Evolutionary conservation across 1,140 invertebrate genomes (phyloP), one percentile per base, ranked within the genome.

Genomic region (Aleiodes sp.): DNA sequence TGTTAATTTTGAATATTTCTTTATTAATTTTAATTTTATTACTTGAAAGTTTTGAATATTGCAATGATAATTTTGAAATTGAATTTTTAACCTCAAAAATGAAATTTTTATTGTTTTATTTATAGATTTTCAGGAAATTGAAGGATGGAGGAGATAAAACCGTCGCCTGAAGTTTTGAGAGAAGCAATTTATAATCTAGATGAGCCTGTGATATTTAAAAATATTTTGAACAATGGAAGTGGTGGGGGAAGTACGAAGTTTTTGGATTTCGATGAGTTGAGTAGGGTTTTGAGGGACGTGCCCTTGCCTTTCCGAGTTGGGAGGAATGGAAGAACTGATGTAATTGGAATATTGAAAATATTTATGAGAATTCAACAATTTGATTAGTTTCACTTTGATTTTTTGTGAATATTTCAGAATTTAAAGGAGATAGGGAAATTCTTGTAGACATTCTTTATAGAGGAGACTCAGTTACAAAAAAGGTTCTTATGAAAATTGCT

Each of bases 231-330:
- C 68, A 67, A 76, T 70, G 26, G 64, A 6, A 67, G 78, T 46
- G 66, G 56, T 41, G 71, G 72, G 52, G 71, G 76, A 63, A 57
- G 68, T 10, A 85, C 86, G 84, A 73, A 84, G 70, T 70, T 87
- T 52, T 63, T 87, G 87, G 75, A 76, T 71, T 74, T 87, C 6
- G 64, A 82, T 4, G 77, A 88, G 21, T 82, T 88, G 73, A 68
- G 77, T 6, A 37, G 81, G 66, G 80, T 81, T 72, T 75, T 87
- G n/a, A 79, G 78, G 14, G 71, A 85, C 62, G 70, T 74, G 35
- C 68, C 76, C 63, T 78, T 89, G 70, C 76, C 82, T 9, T 89
- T 88, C 77, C 80, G 88, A 72, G 73, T 79, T 73, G 88, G 87
- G 28, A 71, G 75, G 72, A 86, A 86, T 70, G 37, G 43, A 33